Evolutionary conservation across 2,797 vertebrate species (phyloP).

Genomic region (Hephaestus fuliginosus): DNA sequence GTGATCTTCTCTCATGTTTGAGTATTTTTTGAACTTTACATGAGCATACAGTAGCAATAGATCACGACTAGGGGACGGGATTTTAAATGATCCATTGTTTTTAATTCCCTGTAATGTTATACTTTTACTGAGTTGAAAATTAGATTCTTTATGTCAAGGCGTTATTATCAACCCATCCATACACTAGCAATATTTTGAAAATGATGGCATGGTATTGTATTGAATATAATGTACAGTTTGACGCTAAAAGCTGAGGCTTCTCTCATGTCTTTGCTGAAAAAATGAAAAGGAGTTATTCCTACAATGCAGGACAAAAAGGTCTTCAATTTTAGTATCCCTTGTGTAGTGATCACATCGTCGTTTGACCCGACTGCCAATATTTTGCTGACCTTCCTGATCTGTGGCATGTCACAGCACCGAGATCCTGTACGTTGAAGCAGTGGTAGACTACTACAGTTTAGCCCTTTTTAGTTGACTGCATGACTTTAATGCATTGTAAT

Average conservation of each 20-base stretch:
- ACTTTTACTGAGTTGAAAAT: slow-evolving; percentile 45
- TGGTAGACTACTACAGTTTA: slow-evolving; percentile 20
- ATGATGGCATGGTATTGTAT: slow-evolving; percentile 61
- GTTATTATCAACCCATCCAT: slow-evolving; percentile 47
- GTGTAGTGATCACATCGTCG: slow-evolving; percentile 62
- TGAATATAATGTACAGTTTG: slow-evolving; percentile 58
- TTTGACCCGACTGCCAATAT: slow-evolving; percentile 54
- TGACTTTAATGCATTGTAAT: slow-evolving; percentile 72
- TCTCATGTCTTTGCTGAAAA: slow-evolving; percentile 53
- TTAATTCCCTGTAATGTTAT: slow-evolving; percentile 48
- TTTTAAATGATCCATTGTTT: slow-evolving; percentile 50
- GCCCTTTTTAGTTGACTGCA: slow-evolving; percentile 72
- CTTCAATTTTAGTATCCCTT: slow-evolving; percentile 51
- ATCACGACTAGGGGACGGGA: slow-evolving; percentile 35
- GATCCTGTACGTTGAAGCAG: slow-evolving; percentile 31
- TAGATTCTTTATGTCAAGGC: slow-evolving; percentile 38
- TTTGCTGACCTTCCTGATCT: slow-evolving; percentile 38
- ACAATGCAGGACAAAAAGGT: slow-evolving; percentile 43
- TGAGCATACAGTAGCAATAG: slow-evolving; percentile 78
- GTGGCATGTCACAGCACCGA: slow-evolving; percentile 64
- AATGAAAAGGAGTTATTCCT: slow-evolving; percentile 33
- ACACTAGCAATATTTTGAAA: slow-evolving; percentile 76
- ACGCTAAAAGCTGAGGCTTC: slow-evolving; percentile 39
- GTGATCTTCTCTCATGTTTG: slow-evolving; percentile 54
- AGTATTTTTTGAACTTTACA: slow-evolving; percentile 49